Evolutionary conservation across 2,888 invertebrate species (phyloP).

Genomic region (Kuschelorhynchus macadamiae): DNA sequence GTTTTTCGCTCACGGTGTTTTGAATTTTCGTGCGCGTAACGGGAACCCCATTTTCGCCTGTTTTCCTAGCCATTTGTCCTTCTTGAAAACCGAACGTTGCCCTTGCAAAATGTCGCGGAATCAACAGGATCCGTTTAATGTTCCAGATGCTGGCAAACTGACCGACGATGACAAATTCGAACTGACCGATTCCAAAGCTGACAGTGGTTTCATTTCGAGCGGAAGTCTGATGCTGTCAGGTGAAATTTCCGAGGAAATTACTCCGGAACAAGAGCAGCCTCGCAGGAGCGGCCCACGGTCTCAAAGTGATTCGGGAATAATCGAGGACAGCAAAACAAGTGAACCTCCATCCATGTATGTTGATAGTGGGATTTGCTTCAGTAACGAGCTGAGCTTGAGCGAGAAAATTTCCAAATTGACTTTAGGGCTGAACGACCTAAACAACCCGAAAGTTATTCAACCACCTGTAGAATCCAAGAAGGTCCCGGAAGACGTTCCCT

Average conservation of each 20-base stretch:
- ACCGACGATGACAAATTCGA: slow-evolving; percentile 59
- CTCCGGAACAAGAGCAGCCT: slow-evolving; percentile 44
- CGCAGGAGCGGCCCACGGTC: slow-evolving; percentile 20
- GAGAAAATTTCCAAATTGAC: slow-evolving; percentile 75
- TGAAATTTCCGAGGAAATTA: slow-evolving; percentile 61
- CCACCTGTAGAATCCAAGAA: slow-evolving; percentile 53
- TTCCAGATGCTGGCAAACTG: slow-evolving; percentile 62
- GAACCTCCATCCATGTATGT: slow-evolving; percentile 69
- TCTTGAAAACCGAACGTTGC: slow-evolving; percentile 35
- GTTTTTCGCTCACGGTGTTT: slow-evolving; percentile 19
- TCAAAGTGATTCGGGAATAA: slow-evolving; percentile 45
- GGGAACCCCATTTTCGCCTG: not conserved
- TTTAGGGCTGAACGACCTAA: slow-evolving; percentile 66
- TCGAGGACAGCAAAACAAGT: slow-evolving; percentile 50
- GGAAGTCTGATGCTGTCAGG: slow-evolving; percentile 62
- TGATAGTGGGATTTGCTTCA: slow-evolving; percentile 75
- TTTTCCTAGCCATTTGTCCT: slow-evolving; percentile 14
- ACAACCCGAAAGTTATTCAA: slow-evolving; percentile 49
- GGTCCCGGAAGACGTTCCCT: slow-evolving; percentile 57
- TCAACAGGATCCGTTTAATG: slow-evolving; percentile 47
- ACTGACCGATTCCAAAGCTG: slow-evolving; percentile 57
- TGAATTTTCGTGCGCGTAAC: slow-evolving; percentile 12
- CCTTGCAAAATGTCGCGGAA: slow-evolving; percentile 53
- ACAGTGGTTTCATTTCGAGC: slow-evolving; percentile 66
- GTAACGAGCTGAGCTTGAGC: slow-evolving; percentile 37